Evolutionary conservation across 2,888 invertebrate genomes (phyloP).

Genomic region (Nineta flava): DNA sequence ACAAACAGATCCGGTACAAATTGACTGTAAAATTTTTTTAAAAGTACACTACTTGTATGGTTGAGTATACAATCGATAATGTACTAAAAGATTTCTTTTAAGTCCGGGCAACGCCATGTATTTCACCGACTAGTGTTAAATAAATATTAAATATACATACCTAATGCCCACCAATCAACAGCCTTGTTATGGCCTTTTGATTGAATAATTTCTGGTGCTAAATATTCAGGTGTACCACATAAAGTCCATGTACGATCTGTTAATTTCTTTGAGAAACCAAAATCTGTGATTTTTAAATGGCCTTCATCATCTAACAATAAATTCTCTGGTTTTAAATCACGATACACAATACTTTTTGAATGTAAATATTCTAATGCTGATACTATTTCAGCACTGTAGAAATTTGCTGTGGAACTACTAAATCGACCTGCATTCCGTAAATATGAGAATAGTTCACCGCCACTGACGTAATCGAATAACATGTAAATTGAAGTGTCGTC

Average conservation of each 20-base stretch:
- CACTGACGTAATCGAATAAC: conserved; percentile 92
- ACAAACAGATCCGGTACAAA: no score
- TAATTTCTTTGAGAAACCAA: conserved; percentile 92
- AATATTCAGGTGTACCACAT: conserved; percentile 93
- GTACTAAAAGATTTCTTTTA: no score
- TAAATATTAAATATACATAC: conserved; percentile 36
- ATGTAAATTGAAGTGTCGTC: conserved; percentile 88
- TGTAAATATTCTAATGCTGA: conserved; percentile 90
- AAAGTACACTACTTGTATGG: no score
- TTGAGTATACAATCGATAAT: no score
- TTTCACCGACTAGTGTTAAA: no score
- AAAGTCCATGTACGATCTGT: conserved; percentile 92
- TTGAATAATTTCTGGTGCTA: conserved; percentile 94
- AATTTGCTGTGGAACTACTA: conserved; percentile 69
- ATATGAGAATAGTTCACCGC: conserved; percentile 94
- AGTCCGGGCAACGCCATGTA: no score
- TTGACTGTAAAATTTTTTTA: no score
- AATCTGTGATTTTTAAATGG: conserved; percentile 94
- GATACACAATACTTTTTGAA: conserved; percentile 48
- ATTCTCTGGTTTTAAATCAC: conserved; percentile 90
- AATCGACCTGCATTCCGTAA: conserved; percentile 84
- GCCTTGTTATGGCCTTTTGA: conserved; percentile 97
- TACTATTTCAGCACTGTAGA: conserved; percentile 90
- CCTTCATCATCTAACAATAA: conserved; percentile 82
- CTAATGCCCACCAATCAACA: conserved; percentile 98